Conservation (phyloP, 30 jellyfish, hydroid and myxozoan genomes). For the Catostylus mosaicus region DNA sequence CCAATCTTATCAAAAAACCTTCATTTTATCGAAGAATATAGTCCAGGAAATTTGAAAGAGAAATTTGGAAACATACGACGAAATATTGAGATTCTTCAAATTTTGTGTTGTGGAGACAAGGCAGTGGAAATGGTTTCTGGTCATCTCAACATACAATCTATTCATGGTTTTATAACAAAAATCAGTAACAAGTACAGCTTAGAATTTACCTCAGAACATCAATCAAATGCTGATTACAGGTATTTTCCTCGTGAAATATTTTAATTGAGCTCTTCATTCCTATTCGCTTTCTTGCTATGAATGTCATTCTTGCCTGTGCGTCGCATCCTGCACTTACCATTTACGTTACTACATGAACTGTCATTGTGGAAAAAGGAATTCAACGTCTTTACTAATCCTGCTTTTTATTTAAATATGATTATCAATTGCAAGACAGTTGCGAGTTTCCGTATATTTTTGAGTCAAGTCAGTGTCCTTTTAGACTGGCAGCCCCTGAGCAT, state of each 20-base stretch:
- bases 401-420: too few relatives aligned
- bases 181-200: not conserved
- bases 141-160: not conserved
- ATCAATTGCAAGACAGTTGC: too few relatives aligned
- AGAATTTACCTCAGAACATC: conserved; percentile 12
- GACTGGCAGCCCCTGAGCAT: too few relatives aligned
- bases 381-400: too few relatives aligned
- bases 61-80: conserved; percentile 14
- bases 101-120: not conserved
- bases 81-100: conserved; percentile 5
- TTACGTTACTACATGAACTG: too few relatives aligned
- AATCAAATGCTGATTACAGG: conserved; percentile 17
- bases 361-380: too few relatives aligned
- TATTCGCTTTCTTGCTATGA: not conserved
- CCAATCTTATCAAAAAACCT: conserved; percentile 12
- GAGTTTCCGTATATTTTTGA: too few relatives aligned
- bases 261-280: not conserved
- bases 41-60: conserved; percentile 8
- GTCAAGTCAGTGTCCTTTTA: too few relatives aligned
- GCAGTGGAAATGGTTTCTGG: not conserved
- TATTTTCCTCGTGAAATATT: not conserved
- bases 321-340: too few relatives aligned
- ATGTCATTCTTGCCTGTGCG: too few relatives aligned
- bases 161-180: not conserved
- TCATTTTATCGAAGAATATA: not conserved